Conservation (phyloP, 2,888 invertebrate genomes). For the Andrena fulva region DNA sequence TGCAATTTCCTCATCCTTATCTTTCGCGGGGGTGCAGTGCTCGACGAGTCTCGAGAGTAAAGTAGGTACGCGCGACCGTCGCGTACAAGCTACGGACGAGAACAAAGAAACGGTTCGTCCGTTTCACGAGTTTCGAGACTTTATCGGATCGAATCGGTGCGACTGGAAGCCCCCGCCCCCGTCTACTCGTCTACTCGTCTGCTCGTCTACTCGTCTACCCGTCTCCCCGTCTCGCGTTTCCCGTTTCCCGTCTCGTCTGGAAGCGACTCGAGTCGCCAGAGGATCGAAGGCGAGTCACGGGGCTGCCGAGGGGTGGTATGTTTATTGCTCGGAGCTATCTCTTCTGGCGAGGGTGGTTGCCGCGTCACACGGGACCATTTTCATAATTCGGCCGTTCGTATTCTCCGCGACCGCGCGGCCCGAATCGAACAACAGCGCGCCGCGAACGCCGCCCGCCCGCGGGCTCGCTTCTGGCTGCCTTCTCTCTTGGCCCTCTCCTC, state of each 20-base stretch:
- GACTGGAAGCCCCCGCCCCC: slow-evolving; percentile 9
- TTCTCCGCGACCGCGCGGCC: slow-evolving; percentile 86
- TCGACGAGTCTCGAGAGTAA: slow-evolving; percentile 2
- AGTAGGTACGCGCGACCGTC: slow-evolving; percentile 5
- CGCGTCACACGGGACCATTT: slow-evolving; percentile 86
- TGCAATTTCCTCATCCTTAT: background rate
- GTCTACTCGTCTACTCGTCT: too few relatives aligned
- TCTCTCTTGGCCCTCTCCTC: slow-evolving; percentile 42
- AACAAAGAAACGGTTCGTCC: slow-evolving; percentile 30
- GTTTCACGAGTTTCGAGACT: slow-evolving; percentile 34
- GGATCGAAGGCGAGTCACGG: slow-evolving; percentile 60
- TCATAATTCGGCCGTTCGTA: slow-evolving; percentile 88
- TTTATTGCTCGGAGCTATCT: slow-evolving; percentile 85
- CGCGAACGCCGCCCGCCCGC: slow-evolving; percentile 75
- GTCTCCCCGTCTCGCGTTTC: slow-evolving; percentile 37
- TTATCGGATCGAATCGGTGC: slow-evolving; percentile 45
- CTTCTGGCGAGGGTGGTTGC: slow-evolving; percentile 82
- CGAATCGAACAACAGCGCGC: slow-evolving; percentile 86
- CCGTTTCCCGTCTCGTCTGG: slow-evolving; percentile 45
- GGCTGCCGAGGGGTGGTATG: slow-evolving; percentile 77
- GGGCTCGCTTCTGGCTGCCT: slow-evolving; percentile 56
- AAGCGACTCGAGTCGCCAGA: slow-evolving; percentile 71
- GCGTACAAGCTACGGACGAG: background rate
- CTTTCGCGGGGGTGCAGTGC: background rate
- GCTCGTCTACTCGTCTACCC: too few relatives aligned